These are phyloP conservation scores for Elephas maximus DNA, from an alignment of 2,113 vertebrate species.

Conservation along the genomic window DNA sequence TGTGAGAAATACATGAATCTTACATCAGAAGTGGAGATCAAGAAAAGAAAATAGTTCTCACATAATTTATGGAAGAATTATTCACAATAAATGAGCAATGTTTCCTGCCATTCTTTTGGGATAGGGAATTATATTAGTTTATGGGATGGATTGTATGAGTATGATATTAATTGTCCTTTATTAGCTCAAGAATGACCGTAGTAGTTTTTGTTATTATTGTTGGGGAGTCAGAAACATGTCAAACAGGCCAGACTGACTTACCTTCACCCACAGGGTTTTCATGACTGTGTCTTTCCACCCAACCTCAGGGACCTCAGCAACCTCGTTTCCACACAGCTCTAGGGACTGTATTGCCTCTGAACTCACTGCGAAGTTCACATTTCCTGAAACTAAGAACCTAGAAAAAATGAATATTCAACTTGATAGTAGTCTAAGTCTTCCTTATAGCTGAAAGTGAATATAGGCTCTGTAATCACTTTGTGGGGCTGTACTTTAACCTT, in stretches of 20 bases:
- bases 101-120: neutral
- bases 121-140: neutral
- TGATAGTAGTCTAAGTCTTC: neutral
- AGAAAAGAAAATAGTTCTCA: neutral
- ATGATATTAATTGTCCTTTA: neutral
- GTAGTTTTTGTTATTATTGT: neutral
- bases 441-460: neutral
- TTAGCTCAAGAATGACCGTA: neutral
- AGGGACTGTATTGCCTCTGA: constrained; percentile 87
- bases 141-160: neutral
- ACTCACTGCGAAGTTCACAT: constrained; percentile 86
- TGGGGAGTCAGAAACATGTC: neutral
- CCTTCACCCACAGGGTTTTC: constrained; percentile 88
- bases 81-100: neutral
- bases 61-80: neutral
- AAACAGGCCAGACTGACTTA: constrained; percentile 33
- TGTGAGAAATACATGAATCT: neutral
- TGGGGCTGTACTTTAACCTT: neutral
- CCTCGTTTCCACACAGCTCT: constrained; percentile 86
- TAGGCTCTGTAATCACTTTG: neutral
- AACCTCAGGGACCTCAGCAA: constrained; percentile 87
- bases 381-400: constrained; percentile 79
- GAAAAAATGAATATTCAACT: neutral
- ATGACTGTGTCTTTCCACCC: constrained; percentile 89
- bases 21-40: neutral